Evolutionary conservation across 2,113 vertebrate genomes (phyloP).

Genomic region (Pimephales promelas): DNA sequence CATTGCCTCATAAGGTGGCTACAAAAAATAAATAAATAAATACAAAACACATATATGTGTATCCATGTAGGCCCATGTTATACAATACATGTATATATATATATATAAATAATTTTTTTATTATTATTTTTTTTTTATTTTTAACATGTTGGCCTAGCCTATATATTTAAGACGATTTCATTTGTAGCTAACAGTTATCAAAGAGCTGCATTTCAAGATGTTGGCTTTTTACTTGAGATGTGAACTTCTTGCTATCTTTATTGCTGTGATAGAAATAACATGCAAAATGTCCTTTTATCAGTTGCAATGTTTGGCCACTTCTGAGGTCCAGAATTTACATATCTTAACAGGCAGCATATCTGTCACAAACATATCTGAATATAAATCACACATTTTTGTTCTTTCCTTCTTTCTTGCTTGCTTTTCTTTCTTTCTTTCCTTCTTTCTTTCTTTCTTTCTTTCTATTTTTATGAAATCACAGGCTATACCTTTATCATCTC

Average conservation of each 20-base stretch:
- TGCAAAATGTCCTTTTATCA: constrained; percentile 4
- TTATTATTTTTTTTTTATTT: too few species aligned
- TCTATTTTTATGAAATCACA: background rate
- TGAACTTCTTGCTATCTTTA: background rate
- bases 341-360: constrained; percentile 42
- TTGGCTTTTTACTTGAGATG: background rate
- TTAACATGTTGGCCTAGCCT: background rate
- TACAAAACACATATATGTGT: too few species aligned
- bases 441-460: background rate
- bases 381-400: constrained; percentile 34
- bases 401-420: background rate
- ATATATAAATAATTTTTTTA: too few species aligned
- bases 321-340: constrained; percentile 22
- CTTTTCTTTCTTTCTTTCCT: background rate
- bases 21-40: background rate
- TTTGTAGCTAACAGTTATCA: background rate
- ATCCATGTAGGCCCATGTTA: too few species aligned
- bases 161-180: background rate
- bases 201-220: background rate
- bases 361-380: constrained; percentile 41
- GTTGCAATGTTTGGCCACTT: background rate
- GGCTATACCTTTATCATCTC: constrained; percentile 11
- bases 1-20: background rate
- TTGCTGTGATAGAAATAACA: background rate
- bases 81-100: too few species aligned